These are phyloP conservation scores for Campaea margaritaria DNA, from an alignment of 2,888 invertebrate species.

Conservation along the genomic window DNA sequence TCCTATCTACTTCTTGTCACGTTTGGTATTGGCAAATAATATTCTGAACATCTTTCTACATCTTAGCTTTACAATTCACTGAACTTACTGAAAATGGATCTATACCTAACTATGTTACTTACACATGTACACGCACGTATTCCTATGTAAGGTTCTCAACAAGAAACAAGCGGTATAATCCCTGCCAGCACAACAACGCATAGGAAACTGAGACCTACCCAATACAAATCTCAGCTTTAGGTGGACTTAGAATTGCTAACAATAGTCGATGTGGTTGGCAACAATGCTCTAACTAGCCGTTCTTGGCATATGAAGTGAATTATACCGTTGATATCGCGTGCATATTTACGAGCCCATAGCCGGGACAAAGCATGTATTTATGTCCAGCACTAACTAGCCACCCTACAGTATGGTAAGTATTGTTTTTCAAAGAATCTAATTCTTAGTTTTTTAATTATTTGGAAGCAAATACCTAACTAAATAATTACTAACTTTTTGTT, in stretches of 20 bases:
- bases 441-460: too few species aligned
- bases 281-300: constrained; percentile 41
- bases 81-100: too few species aligned
- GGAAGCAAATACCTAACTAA: too few species aligned
- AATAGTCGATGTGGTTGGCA: constrained; percentile 1
- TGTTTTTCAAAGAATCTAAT: too few species aligned
- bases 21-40: too few species aligned
- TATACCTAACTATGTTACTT: too few species aligned
- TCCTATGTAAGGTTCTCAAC: neutral
- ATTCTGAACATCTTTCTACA: too few species aligned
- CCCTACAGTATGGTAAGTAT: too few species aligned
- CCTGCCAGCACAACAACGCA: neutral
- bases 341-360: constrained; percentile 78
- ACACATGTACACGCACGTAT: too few species aligned
- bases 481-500: too few species aligned
- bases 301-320: constrained; percentile 63
- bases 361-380: constrained; percentile 35
- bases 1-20: too few species aligned
- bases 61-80: too few species aligned
- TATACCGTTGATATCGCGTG: constrained; percentile 67
- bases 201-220: neutral
- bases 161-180: neutral
- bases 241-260: constrained; percentile 22
- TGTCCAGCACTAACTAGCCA: neutral
- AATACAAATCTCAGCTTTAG: constrained; percentile 9